Conservation (phyloP, 92 coral and sea anemone species). For the Phenganax marumi region DNA sequence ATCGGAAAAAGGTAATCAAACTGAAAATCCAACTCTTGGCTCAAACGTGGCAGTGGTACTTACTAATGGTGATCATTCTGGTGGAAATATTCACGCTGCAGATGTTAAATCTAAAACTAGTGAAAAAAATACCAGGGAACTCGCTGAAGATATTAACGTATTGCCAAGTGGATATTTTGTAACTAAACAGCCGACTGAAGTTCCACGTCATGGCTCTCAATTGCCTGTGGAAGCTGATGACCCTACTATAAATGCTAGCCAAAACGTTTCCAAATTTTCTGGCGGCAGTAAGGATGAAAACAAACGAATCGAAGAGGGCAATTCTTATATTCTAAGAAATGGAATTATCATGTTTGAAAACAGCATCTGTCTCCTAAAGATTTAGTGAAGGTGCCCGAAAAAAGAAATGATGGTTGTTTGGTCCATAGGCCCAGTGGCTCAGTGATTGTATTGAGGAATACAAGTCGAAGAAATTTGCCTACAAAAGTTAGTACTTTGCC, state of each 20-base stretch:
- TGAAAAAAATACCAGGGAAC: not conserved
- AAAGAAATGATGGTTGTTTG: no score
- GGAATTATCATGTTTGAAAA: not conserved
- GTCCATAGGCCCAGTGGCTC: no score
- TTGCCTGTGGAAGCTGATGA: not conserved
- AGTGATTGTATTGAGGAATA: no score
- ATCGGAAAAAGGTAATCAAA: no score
- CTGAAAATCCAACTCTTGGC: no score
- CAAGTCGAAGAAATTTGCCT: no score
- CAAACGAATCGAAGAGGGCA: not conserved
- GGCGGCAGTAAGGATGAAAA: not conserved
- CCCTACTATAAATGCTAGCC: not conserved
- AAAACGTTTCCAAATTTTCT: not conserved
- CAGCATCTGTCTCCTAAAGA: no score
- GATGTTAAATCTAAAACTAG: not conserved
- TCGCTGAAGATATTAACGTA: constrained; percentile 2
- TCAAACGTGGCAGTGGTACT: not conserved
- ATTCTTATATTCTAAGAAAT: not conserved
- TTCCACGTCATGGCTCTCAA: not conserved
- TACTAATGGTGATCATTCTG: not conserved
- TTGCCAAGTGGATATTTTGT: no score
- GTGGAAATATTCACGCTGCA: not conserved
- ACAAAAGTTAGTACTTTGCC: no score
- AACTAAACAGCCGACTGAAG: no score
- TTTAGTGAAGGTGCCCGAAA: no score